Percentiles rank a stretch among this genome's conserved stretches.
These are phyloP conservation scores for Darwinula stevensoni DNA, from an alignment of 2,888 invertebrate genomes.

Conservation along the genomic window DNA sequence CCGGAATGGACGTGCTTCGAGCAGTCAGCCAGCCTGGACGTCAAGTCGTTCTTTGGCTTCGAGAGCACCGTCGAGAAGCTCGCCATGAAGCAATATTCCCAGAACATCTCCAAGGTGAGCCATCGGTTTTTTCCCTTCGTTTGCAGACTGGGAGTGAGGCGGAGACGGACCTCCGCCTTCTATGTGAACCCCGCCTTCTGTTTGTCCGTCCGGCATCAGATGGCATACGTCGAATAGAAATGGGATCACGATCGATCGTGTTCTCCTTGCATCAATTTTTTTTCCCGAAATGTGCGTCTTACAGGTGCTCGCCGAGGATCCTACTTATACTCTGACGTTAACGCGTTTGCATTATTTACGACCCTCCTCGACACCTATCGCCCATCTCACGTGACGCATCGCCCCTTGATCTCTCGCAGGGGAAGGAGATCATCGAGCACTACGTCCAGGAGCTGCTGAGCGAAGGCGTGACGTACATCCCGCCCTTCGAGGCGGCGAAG, in stretches of 20 bases:
- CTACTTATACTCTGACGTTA: too few relatives aligned
- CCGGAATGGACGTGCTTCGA: conserved; percentile 86
- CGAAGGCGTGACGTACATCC: conserved; percentile 36
- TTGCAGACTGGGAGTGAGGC: too few relatives aligned
- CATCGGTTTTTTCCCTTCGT: not conserved
- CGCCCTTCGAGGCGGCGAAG: conserved; percentile 23
- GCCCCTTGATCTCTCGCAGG: too few relatives aligned
- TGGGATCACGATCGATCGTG: too few relatives aligned
- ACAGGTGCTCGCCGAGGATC: too few relatives aligned
- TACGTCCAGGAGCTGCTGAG: conserved; percentile 46
- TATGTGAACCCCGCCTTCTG: not conserved
- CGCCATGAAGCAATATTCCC: conserved; percentile 79
- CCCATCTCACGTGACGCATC: too few relatives aligned
- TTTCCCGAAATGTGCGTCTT: too few relatives aligned
- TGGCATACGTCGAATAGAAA: not conserved
- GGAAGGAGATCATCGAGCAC: conserved; percentile 74
- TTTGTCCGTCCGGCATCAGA: not conserved
- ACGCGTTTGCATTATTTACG: too few relatives aligned
- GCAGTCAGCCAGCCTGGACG: conserved; percentile 64
- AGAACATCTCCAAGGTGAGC: conserved; percentile 38
- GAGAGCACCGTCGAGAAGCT: conserved; percentile 80
- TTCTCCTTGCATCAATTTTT: too few relatives aligned
- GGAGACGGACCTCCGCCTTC: too few relatives aligned
- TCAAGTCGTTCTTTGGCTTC: conserved; percentile 79
- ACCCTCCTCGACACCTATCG: too few relatives aligned